Evolutionary conservation across 1,140 invertebrate genomes (phyloP).

Genomic region (Anastrepha obliqua): DNA sequence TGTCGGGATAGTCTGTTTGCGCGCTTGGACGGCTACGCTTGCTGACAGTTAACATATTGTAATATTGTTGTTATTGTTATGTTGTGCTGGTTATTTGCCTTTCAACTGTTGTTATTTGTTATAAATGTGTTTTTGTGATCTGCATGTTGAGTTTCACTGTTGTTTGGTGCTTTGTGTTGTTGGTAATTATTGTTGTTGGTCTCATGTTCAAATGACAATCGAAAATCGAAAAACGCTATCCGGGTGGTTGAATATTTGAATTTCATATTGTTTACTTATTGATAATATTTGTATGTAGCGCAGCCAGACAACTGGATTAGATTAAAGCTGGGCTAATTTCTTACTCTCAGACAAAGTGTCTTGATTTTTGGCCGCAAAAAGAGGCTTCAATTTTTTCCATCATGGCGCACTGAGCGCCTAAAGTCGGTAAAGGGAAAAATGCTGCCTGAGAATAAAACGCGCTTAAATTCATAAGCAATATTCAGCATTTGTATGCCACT

Average conservation of each 20-base stretch:
- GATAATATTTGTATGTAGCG: too few relatives aligned
- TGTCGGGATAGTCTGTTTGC: background rate
- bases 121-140: slow-evolving; percentile 27
- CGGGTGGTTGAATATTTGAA: background rate
- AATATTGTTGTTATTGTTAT: slow-evolving; percentile 22
- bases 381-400: too few relatives aligned
- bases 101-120: slow-evolving; percentile 15
- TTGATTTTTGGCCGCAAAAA: too few relatives aligned
- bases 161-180: background rate
- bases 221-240: background rate
- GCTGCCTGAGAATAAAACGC: too few relatives aligned
- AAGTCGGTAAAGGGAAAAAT: too few relatives aligned
- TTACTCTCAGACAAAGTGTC: too few relatives aligned
- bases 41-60: slow-evolving; percentile 19
- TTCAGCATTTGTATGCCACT: too few relatives aligned
- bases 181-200: background rate
- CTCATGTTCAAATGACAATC: background rate
- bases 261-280: too few relatives aligned
- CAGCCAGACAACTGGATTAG: too few relatives aligned
- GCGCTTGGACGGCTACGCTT: background rate
- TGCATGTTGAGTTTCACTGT: background rate
- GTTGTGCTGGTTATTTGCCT: background rate
- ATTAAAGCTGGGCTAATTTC: too few relatives aligned
- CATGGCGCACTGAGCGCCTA: too few relatives aligned
- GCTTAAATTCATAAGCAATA: too few relatives aligned